Percentiles rank a stretch among this genome's conserved stretches.
Evolutionary conservation across 2,888 invertebrate species (phyloP).

Genomic region (Trichopoda pennipes): DNA sequence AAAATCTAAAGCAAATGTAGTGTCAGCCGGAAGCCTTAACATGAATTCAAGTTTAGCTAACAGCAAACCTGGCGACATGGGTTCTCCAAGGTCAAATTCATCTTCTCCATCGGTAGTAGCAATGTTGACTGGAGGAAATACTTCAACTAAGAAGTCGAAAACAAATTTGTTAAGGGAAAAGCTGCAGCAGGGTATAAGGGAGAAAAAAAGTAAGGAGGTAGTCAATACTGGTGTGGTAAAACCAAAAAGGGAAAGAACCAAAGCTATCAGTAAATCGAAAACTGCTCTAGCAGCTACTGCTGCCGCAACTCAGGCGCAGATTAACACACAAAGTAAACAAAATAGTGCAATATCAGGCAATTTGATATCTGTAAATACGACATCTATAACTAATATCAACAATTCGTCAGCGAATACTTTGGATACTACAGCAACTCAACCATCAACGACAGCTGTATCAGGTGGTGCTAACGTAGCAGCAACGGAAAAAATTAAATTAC

Average conservation of each 20-base stretch:
- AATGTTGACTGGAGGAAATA: constrained; percentile 54
- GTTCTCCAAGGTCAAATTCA: constrained; percentile 70
- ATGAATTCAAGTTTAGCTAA: constrained; percentile 62
- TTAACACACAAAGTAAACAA: constrained; percentile 40
- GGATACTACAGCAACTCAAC: constrained; percentile 25
- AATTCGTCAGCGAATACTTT: constrained; percentile 24
- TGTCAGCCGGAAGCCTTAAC: constrained; percentile 6
- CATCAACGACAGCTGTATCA: constrained; percentile 40
- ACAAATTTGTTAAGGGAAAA: constrained; percentile 78
- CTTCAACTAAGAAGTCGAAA: constrained; percentile 74
- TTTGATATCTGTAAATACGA: constrained; percentile 26
- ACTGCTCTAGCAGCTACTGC: constrained; percentile 52
- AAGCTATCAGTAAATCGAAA: constrained; percentile 73
- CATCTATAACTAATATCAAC: constrained; percentile 11
- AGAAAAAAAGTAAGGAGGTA: constrained; percentile 73
- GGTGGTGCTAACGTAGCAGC: constrained; percentile 48
- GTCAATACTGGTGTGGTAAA: constrained; percentile 70
- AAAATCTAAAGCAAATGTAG: constrained; percentile 66
- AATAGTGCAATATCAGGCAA: constrained; percentile 45
- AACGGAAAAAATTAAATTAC: constrained; percentile 89
- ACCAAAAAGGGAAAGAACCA: constrained; percentile 75
- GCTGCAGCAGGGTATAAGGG: constrained; percentile 77
- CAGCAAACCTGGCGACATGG: constrained; percentile 68
- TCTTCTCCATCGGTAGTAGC: constrained; percentile 66
- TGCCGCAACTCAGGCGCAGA: constrained; percentile 10